A percentile compares a stretch with the other conserved stretches of the same genome.
Conservation (phyloP, 2,888 invertebrate species). For the Melinaea marsaeus region DNA sequence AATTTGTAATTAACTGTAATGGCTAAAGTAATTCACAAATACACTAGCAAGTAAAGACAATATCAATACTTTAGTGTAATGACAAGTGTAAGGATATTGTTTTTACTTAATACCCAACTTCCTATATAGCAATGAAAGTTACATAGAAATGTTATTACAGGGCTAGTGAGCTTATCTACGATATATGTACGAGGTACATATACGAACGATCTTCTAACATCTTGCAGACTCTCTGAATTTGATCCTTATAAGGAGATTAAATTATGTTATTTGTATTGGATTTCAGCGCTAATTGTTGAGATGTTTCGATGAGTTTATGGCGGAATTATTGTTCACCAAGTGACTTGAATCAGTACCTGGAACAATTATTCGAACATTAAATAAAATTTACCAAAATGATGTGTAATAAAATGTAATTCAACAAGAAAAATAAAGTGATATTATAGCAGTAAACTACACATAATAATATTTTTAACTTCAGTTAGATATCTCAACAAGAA, state of each 20-base stretch:
- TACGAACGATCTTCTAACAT: constrained; percentile 28
- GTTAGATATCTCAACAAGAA: too few relatives aligned
- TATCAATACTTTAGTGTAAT: too few relatives aligned
- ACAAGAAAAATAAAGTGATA: too few relatives aligned
- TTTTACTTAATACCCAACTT: neutral
- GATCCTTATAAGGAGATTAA: constrained; percentile 37
- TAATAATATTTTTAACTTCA: too few relatives aligned
- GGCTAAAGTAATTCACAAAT: too few relatives aligned
- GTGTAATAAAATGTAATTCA: too few relatives aligned
- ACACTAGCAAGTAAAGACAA: too few relatives aligned
- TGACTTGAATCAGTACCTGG: constrained; percentile 35
- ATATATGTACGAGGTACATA: constrained; percentile 10
- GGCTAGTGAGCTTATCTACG: constrained; percentile 20
- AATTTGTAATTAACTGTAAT: too few relatives aligned
- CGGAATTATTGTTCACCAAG: constrained; percentile 36
- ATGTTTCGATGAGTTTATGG: constrained; percentile 41
- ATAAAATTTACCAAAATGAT: too few relatives aligned
- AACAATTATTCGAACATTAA: constrained; percentile 26
- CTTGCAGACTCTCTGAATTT: constrained; percentile 36
- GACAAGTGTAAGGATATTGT: too few relatives aligned
- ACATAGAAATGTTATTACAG: constrained; percentile 16
- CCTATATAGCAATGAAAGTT: constrained; percentile 11
- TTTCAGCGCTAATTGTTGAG: constrained; percentile 40
- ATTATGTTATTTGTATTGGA: constrained; percentile 44
- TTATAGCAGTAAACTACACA: too few relatives aligned